Conservation (phyloP, 35 echinoderm and acorn worm species). For the Nesometra sesokonis region DNA sequence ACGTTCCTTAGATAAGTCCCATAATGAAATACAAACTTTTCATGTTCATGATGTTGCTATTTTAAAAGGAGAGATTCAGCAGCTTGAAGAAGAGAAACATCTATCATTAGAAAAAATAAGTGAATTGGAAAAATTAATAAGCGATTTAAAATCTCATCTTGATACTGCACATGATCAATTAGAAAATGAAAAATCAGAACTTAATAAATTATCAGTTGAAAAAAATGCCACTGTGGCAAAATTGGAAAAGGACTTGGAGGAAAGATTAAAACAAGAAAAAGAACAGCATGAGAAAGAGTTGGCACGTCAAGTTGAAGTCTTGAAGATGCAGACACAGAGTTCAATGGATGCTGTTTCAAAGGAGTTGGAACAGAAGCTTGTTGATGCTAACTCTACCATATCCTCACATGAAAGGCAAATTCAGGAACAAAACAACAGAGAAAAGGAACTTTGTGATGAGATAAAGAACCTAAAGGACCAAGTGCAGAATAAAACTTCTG, state of each 20-base stretch:
- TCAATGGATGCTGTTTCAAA: slow-evolving; percentile 45
- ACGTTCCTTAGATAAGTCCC: background rate
- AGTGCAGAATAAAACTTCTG: slow-evolving; percentile 15
- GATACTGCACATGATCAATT: background rate
- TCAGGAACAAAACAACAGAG: slow-evolving; percentile 15
- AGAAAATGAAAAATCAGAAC: background rate
- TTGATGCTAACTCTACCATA: slow-evolving; percentile 27
- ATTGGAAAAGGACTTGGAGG: slow-evolving; percentile 29
- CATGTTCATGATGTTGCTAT: slow-evolving; percentile 17
- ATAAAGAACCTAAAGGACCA: slow-evolving; percentile 19
- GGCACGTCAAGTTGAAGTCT: slow-evolving; percentile 33
- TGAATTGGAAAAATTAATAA: background rate
- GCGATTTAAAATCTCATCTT: background rate
- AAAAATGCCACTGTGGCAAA: slow-evolving; percentile 2
- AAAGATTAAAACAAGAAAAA: slow-evolving; percentile 36
- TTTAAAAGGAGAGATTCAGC: slow-evolving; percentile 25
- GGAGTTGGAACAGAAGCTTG: slow-evolving; percentile 37
- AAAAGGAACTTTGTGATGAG: slow-evolving; percentile 11
- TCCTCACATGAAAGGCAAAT: slow-evolving; percentile 42
- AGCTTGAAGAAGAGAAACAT: slow-evolving; percentile 21
- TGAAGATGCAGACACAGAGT: slow-evolving; percentile 62
- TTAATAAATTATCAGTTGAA: slow-evolving; percentile 12
- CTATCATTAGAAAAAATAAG: background rate
- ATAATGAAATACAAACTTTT: background rate
- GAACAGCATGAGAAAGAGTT: slow-evolving; percentile 58